Conservation (phyloP, 2,888 invertebrate species). For the Therioaphis trifolii region DNA sequence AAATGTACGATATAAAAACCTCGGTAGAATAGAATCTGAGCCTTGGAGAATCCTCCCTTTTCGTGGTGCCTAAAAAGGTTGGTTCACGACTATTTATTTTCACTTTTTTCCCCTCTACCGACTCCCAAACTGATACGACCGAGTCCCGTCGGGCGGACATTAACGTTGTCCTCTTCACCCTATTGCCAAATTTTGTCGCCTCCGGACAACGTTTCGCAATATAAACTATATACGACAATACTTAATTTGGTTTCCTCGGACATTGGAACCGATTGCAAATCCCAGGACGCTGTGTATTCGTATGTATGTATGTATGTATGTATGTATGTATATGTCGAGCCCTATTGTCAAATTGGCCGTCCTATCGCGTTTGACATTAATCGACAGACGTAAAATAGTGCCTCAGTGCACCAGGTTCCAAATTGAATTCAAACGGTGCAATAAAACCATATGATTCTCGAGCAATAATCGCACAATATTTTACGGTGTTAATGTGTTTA, state of each 20-base stretch:
- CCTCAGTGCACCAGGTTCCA: neutral
- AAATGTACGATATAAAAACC: too few species aligned
- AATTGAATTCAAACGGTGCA: constrained; percentile 3
- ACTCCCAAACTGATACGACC: neutral
- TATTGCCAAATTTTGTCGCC: neutral
- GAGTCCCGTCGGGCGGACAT: too few species aligned
- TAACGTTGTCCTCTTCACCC: neutral
- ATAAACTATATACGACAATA: neutral
- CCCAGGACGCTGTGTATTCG: neutral
- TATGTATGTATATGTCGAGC: too few species aligned
- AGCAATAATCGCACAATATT: too few species aligned
- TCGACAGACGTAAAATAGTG: neutral
- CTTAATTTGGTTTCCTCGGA: neutral
- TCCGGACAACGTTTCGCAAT: neutral
- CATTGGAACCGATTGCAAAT: neutral
- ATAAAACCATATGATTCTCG: constrained; percentile 24
- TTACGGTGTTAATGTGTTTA: constrained; percentile 15
- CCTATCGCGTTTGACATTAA: neutral
- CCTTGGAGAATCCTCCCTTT: too few species aligned
- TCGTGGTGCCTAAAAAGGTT: too few species aligned
- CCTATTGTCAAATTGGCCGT: neutral
- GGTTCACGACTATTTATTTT: too few species aligned
- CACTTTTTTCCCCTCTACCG: neutral
- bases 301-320: too few species aligned
- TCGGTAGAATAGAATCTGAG: too few species aligned